Evolutionary conservation across 2,113 vertebrate species (phyloP).

Genomic region (Sylvia atricapilla): DNA sequence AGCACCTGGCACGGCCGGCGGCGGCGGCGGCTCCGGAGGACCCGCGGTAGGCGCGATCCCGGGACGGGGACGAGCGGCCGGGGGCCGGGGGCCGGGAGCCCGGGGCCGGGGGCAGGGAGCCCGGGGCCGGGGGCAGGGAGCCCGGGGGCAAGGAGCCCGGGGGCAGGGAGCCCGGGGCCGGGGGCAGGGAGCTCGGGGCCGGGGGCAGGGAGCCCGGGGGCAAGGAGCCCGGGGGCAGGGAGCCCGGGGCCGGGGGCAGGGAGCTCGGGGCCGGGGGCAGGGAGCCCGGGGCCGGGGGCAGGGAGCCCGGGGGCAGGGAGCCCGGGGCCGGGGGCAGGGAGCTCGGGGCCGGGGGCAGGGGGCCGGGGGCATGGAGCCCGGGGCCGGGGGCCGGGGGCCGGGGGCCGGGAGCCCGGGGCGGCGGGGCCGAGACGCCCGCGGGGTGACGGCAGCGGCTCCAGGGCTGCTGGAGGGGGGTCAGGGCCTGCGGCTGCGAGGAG

Average conservation of each 20-base stretch:
- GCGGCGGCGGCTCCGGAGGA: accelerated
- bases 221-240: too few relatives aligned
- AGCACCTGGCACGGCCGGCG: background rate
- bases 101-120: too few relatives aligned
- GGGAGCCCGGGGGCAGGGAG: background rate
- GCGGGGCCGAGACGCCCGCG: background rate
- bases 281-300: background rate
- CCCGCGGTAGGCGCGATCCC: background rate
- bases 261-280: background rate
- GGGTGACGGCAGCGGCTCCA: background rate
- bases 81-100: too few relatives aligned
- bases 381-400: background rate
- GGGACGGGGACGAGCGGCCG: accelerated
- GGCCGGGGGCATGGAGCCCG: too few relatives aligned
- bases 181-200: background rate
- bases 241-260: too few relatives aligned
- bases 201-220: background rate
- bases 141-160: too few relatives aligned
- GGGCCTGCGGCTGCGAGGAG: background rate
- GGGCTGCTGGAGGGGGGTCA: background rate
- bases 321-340: background rate
- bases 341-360: background rate
- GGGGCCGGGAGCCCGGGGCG: background rate
- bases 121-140: background rate
- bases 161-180: background rate